Conservation (phyloP, 2,888 invertebrate genomes). For the Dryadula phaetusa region DNA sequence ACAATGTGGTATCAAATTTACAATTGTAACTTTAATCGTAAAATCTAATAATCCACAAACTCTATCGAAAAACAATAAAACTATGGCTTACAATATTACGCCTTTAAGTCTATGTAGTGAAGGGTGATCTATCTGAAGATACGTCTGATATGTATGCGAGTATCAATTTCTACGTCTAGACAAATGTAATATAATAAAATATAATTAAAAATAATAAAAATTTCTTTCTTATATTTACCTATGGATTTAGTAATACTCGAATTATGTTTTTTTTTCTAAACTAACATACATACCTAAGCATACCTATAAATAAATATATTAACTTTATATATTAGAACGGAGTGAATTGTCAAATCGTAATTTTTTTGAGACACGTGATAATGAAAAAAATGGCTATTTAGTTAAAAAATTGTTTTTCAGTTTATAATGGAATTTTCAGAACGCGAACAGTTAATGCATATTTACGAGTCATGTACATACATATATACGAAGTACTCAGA, state of each 20-base stretch:
- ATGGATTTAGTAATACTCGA: background rate
- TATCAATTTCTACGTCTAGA: conserved; percentile 30
- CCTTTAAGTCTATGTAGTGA: background rate
- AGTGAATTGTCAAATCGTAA: too few relatives aligned
- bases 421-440: too few relatives aligned
- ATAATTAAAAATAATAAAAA: background rate
- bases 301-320: too few relatives aligned
- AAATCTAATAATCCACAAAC: background rate
- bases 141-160: background rate
- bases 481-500: conserved; percentile 6
- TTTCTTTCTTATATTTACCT: background rate
- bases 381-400: too few relatives aligned
- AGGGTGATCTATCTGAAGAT: background rate
- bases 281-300: too few relatives aligned
- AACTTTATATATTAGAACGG: too few relatives aligned
- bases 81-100: background rate
- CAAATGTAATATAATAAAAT: background rate
- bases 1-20: too few relatives aligned
- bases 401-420: too few relatives aligned
- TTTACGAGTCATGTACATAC: conserved; percentile 1
- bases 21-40: background rate
- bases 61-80: conserved; percentile 9
- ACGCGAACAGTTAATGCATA: background rate
- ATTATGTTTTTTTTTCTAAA: too few relatives aligned
- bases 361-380: too few relatives aligned